Evolutionary conservation across 2,113 vertebrate genomes (phyloP).

Genomic region (Dasypus novemcinctus): DNA sequence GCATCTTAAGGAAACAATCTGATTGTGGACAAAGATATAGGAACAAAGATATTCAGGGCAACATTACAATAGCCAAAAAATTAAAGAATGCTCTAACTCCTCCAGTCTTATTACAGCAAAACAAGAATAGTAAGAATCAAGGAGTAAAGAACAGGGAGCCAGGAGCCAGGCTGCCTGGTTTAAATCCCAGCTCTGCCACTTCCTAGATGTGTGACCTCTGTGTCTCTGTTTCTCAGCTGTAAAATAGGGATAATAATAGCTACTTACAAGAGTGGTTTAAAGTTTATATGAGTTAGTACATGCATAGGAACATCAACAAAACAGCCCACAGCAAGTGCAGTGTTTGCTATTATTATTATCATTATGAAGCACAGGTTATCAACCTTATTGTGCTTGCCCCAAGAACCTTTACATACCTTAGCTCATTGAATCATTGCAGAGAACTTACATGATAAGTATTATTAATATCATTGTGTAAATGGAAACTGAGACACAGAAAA

Average conservation of each 20-base stretch:
- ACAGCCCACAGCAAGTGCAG: neutral
- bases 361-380: neutral
- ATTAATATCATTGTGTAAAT: neutral
- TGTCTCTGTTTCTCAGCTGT: neutral
- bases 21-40: neutral
- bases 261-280: neutral
- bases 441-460: neutral
- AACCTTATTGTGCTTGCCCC: neutral
- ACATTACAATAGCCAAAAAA: neutral
- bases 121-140: neutral
- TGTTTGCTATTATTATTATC: neutral
- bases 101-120: neutral
- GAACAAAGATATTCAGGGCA: neutral
- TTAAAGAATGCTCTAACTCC: neutral
- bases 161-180: neutral
- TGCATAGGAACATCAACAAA: neutral
- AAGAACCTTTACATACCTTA: no score
- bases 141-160: neutral
- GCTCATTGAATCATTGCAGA: neutral
- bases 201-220: neutral
- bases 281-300: neutral
- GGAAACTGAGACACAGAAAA: conserved; percentile 2
- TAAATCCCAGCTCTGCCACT: neutral
- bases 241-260: neutral
- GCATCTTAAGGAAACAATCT: conserved; percentile 13